A percentile compares a stretch with the other conserved stretches of the same genome.
Conservation (phyloP, 2,888 invertebrate genomes). For the Pyralis farinalis region DNA sequence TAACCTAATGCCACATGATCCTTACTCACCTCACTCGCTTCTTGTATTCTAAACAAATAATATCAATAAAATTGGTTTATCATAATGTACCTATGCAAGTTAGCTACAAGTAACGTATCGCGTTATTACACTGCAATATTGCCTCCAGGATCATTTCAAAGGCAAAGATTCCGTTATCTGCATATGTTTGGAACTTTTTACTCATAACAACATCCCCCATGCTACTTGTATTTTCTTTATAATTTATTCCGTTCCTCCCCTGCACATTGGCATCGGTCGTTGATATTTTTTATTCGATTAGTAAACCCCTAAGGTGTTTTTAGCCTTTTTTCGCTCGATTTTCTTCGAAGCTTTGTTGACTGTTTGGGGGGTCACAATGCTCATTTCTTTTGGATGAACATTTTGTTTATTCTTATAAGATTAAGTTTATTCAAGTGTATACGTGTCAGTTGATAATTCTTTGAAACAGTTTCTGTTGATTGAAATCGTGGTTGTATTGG, state of each 20-base stretch:
- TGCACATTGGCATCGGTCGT: constrained; percentile 79
- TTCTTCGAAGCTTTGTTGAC: constrained; percentile 81
- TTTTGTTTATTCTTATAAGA: constrained; percentile 66
- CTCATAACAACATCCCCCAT: constrained; percentile 69
- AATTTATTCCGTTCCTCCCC: constrained; percentile 80
- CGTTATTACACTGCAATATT: constrained; percentile 42
- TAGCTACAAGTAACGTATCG: constrained; percentile 1
- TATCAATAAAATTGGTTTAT: neutral
- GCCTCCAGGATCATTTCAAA: constrained; percentile 48
- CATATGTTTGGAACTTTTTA: constrained; percentile 68
- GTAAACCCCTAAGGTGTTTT: constrained; percentile 82
- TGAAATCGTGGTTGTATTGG: too few species aligned
- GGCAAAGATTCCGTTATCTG: constrained; percentile 59
- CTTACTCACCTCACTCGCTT: too few species aligned
- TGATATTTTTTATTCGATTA: constrained; percentile 83
- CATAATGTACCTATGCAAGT: constrained; percentile 1
- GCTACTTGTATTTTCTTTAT: constrained; percentile 79
- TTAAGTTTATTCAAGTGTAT: constrained; percentile 12
- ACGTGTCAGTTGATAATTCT: too few species aligned
- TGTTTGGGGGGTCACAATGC: constrained; percentile 74
- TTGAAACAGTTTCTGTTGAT: too few species aligned
- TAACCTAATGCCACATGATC: too few species aligned
- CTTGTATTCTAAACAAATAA: too few species aligned
- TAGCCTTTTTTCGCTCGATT: constrained; percentile 82
- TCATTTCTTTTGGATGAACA: constrained; percentile 78